Percentiles rank a stretch among this genome's conserved stretches.
These are phyloP conservation scores for Oxygymnocypris stewartii DNA, from an alignment of 2,113 vertebrate genomes.

Conservation along the genomic window DNA sequence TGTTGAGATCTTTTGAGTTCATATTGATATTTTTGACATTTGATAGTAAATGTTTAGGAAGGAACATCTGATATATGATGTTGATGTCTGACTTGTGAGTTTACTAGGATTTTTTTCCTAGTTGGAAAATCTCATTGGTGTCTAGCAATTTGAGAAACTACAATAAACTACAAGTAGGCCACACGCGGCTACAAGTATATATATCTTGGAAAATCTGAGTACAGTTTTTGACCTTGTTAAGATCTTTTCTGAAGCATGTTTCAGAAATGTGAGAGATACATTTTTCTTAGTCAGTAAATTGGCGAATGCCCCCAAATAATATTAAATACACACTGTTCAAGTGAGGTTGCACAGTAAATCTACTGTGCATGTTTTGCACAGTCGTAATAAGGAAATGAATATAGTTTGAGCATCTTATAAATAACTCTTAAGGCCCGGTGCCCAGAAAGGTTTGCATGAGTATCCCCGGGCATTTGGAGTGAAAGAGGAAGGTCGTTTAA, in stretches of 20 bases:
- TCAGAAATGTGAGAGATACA: neutral
- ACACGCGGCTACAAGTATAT: too few relatives aligned
- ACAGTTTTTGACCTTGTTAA: neutral
- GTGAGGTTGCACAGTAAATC: neutral
- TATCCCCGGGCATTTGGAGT: neutral
- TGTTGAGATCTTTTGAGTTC: too few relatives aligned
- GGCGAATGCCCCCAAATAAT: neutral
- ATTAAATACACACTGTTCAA: neutral
- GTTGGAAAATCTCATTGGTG: neutral
- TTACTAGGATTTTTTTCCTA: too few relatives aligned
- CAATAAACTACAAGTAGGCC: too few relatives aligned
- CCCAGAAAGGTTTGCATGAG: conserved; percentile 11
- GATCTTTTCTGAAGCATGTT: neutral
- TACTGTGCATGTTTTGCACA: neutral
- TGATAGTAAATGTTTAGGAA: too few relatives aligned
- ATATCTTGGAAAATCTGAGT: neutral
- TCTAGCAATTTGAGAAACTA: neutral
- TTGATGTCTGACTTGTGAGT: too few relatives aligned
- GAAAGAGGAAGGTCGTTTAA: conserved; percentile 28
- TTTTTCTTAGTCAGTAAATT: neutral
- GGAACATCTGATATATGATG: too few relatives aligned
- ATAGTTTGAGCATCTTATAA: conserved; percentile 2
- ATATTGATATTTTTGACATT: too few relatives aligned
- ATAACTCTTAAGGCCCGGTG: neutral
- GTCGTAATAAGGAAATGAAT: neutral